Base-by-base conservation (phyloP, 1,140 invertebrate species). In the Solen grandis region DNA sequence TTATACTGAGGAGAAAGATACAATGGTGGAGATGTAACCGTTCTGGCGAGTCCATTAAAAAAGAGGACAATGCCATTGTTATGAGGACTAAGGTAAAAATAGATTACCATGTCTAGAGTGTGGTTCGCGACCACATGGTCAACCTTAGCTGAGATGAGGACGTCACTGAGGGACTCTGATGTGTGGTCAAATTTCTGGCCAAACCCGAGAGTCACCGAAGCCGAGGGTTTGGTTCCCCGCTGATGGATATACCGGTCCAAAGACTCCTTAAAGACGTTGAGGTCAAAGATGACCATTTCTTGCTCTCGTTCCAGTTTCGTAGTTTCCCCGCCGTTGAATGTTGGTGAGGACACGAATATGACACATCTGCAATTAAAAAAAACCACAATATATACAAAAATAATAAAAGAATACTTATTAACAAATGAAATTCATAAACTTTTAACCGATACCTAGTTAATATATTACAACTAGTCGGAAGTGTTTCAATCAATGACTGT, bases 211-310 rank as follows among this genome's bases (percentile, higher is more conserved):
- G 82, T 27, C 22, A 88, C 76, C 41, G 84, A 76, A 2, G 83
- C 60, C 13, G 74, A 84, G 5, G 87, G 87, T 38, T 54, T 70
- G 35, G 84, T 80, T 0, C 82, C 82, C 27, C 65, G 27, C 13
- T 75, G 80, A 31, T 36, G 38, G 0, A 70, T 16, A 62, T 83
- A 87, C 27, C 46, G 55, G 5, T 80, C 27, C 16, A 86, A 54
- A 29, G 79, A 82, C 0, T 81, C 81, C 29, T 75, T 68, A 69
- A 88, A 88, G 54, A 75, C 77, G 16, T 81, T 52, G 36, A 76
- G 75, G 46, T 86, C 83, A 77, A 86, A 88, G 38, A 88, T 83
- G 16, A 70, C 46, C 0, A 78, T 84, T 36, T 77, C 70, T 69
- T 52, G 63, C 63, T 85, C 81, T 27, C 84, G 59, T 27, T 81